A percentile compares a stretch with the other conserved stretches of the same genome.
Conservation (phyloP, 1,140 invertebrate genomes). For the Dendroctonus valens region DNA sequence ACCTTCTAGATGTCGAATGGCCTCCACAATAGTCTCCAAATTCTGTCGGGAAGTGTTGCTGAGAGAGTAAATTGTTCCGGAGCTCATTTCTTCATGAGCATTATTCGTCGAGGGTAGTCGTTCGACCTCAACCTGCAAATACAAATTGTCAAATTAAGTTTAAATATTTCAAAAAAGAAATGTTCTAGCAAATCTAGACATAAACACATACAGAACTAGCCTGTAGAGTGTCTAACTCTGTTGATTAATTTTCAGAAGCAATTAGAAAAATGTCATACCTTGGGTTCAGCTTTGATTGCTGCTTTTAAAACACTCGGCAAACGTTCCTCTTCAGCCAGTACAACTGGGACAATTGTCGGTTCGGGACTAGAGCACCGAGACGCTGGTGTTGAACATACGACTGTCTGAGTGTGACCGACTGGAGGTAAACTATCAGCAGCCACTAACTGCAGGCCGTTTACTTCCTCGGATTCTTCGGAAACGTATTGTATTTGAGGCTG, state of each 20-base stretch:
- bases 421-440: conserved; percentile 57
- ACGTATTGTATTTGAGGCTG: conserved; percentile 57
- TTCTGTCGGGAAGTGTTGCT: conserved; percentile 87
- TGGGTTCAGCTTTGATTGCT: conserved; percentile 81
- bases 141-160: conserved; percentile 6
- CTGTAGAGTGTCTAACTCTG: no score
- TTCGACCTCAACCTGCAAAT: conserved; percentile 67
- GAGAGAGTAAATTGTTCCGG: conserved; percentile 63
- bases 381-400: conserved; percentile 55
- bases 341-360: conserved; percentile 46
- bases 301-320: conserved; percentile 74
- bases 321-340: conserved; percentile 45
- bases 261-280: conserved; percentile 44
- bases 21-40: conserved; percentile 96
- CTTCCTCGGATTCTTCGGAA: conserved; percentile 59
- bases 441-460: conserved; percentile 56
- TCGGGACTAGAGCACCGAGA: conserved; percentile 56
- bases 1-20: conserved; percentile 91
- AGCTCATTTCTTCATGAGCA: conserved; percentile 56
- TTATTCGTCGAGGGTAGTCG: conserved; percentile 60
- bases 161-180: not conserved
- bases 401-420: conserved; percentile 58
- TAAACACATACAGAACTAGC: no score
- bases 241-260: not conserved
- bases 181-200: no score